Evolutionary conservation across 2,797 vertebrate species (phyloP).

Genomic region (Chiroxiphia lanceolata): DNA sequence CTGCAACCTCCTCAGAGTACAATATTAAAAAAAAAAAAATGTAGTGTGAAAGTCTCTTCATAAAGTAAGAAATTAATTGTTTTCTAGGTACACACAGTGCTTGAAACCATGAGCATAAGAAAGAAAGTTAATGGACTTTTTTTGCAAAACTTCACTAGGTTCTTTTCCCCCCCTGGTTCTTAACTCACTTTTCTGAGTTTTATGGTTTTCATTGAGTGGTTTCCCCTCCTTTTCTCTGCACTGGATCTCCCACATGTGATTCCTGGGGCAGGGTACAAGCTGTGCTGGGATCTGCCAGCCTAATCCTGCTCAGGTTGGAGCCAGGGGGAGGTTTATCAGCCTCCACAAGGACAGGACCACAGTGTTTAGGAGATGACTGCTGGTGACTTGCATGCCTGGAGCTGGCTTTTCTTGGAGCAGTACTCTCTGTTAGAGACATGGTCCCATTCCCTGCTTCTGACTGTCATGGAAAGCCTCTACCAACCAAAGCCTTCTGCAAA

Average conservation of each 20-base stretch:
- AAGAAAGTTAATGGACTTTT: background rate
- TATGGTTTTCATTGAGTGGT: background rate
- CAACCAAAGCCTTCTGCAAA: background rate
- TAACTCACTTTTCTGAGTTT: background rate
- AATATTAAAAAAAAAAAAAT: fast-evolving
- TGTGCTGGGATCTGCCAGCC: background rate
- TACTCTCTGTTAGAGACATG: fast-evolving
- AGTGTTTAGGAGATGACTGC: background rate
- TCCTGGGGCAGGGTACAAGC: too few species aligned
- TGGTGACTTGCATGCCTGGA: fast-evolving
- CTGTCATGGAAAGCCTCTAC: fast-evolving
- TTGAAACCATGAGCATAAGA: background rate
- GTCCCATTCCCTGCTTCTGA: background rate
- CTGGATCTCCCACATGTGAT: fast-evolving
- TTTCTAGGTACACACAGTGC: background rate
- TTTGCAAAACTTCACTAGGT: background rate
- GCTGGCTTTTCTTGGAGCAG: background rate
- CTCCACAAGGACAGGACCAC: fast-evolving
- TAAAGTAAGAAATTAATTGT: background rate
- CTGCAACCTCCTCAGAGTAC: background rate
- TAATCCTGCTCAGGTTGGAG: fast-evolving
- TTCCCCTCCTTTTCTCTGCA: background rate
- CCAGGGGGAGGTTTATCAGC: background rate
- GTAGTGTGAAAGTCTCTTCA: background rate
- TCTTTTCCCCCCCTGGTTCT: fast-evolving